Base-by-base conservation (phyloP, 2,113 vertebrate genomes). In the Lepisosteus oculatus region DNA sequence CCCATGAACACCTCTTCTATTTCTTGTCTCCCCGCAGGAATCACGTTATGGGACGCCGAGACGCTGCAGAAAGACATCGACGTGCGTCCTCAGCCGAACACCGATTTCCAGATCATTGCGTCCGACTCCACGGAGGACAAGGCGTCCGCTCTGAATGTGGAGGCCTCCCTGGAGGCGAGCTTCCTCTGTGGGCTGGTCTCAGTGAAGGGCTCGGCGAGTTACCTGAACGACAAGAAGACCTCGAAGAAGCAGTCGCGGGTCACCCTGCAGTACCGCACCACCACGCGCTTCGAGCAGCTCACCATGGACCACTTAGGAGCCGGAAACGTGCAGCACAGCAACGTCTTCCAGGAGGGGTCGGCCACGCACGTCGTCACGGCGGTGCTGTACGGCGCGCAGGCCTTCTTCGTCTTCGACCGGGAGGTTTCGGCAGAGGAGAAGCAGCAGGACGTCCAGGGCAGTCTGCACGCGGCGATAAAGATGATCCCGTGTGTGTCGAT, bases 361-460 rank as follows among this genome's bases (percentile, higher is more conserved):
- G 73, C 81, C 29, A 83, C 83, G 8, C 78, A 84, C n/a, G 73
- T 82, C 8, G 75, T 84, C 65, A 84, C 73, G 0, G 82, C 45
- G 17, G 14, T 82, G 5, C 51, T 79, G 55, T 79, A 79, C 4
- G 82, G 82, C 8, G 77, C 80, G 0, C 76, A 80, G 55, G 80
- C 79, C 0, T 79, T 83, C 66, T 83, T 83, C 42, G 73, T 83
- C 44, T 83, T 83, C 74, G 82, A 83, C 44, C 54, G 51, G 12
- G 65, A 80, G 55, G 57, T 75, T 57, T 73, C 71, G 1, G 43
- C 67, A 1, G 14, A 45, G 57, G 76, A 78, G 66, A 72, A 72
- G 8, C 55, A 76, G 6, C 68, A 61, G 17, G 73, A 67, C 1
- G 43, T 75, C 29, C 15, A 65, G 54, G 62, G 55, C 14, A 51